Conservation (phyloP, 1,140 invertebrate species). For the Euglossa dilemma region DNA sequence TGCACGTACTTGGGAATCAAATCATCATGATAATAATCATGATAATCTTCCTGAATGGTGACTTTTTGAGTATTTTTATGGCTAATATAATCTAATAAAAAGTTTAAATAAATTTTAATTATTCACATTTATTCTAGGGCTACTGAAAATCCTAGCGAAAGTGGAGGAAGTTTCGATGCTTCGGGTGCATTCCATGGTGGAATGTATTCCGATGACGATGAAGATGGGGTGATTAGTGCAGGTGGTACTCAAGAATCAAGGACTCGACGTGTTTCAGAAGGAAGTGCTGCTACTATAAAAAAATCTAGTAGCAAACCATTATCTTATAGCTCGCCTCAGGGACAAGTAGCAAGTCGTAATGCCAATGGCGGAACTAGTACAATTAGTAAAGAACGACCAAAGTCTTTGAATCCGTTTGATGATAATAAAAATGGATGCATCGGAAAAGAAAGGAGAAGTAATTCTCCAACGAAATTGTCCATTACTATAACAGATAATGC, state of each 20-base stretch:
- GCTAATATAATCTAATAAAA: conserved; percentile 31
- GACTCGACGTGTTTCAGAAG: conserved; percentile 77
- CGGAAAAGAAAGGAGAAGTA: conserved; percentile 65
- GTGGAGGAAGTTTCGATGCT: conserved; percentile 93
- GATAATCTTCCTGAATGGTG: conserved; percentile 89
- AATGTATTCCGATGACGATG: conserved; percentile 85
- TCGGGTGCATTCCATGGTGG: conserved; percentile 91
- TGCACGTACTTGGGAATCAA: conserved; percentile 78
- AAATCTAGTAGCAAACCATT: conserved; percentile 60
- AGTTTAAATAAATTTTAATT: conserved; percentile 41
- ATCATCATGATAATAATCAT: conserved; percentile 81
- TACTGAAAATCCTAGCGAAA: conserved; percentile 88
- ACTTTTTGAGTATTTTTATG: neutral
- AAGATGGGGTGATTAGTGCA: conserved; percentile 69
- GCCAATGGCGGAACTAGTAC: conserved; percentile 49
- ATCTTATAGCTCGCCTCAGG: conserved; percentile 48
- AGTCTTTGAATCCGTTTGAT: conserved; percentile 68
- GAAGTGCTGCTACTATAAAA: conserved; percentile 64
- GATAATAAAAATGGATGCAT: conserved; percentile 59
- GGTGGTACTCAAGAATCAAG: conserved; percentile 67
- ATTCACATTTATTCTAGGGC: conserved; percentile 79
- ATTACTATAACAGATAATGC: conserved; percentile 24
- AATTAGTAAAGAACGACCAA: conserved; percentile 68
- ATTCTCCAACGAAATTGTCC: conserved; percentile 57
- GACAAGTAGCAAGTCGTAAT: conserved; percentile 63